Base-by-base conservation (phyloP, 2,797 vertebrate genomes). In the Sebastes elongatus region DNA sequence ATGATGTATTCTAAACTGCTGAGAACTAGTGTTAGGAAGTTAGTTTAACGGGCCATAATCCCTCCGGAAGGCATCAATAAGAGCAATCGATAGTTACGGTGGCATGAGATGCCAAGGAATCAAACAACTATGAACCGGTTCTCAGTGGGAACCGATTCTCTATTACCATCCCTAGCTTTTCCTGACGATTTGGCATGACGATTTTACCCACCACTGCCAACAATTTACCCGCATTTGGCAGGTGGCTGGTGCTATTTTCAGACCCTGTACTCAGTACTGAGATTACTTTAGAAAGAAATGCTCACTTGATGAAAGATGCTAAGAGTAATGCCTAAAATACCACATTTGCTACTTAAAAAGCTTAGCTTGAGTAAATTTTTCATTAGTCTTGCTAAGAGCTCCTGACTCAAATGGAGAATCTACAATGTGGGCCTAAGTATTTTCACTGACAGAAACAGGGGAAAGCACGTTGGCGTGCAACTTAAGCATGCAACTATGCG, bases 291-390 rank as follows among this genome's bases (percentile, higher is more conserved):
- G 9, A 30, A 59, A 42, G 30, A 55, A 66, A 63, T 22, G 22
- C 32, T 68, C 7, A 66, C 35, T 76, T 57, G n/a, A 78, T 69
- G 14, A 69, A 38, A 11, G 63, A 23, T n/a, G 62, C 27, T 20
- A 61, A 46, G 13, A 69, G 42, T 16, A 53, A 52, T 4, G 63
- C 28, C 28, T 30, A 16, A 63, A 20, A 60, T 62, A 80, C 55
- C 53, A 62, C 28, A 14, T 70, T 62, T 78, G 22, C 59, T 25
- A 32, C 74, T 55, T 59, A 33, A 74, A 73, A 82, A 67, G 63
- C 49, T 69, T 74, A 70, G 18, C 57, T 73, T 52, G 10, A 60
- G 55, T 62, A 56, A 5, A 61, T 71, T 61, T 80, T 71, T 76
- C 4, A 72, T 63, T 38, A 35, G 14, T 28, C 32, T 42, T 57